phyloP scores from a whole-genome alignment of 2,888 invertebrate species.

The Diogma glabrata region DNA sequence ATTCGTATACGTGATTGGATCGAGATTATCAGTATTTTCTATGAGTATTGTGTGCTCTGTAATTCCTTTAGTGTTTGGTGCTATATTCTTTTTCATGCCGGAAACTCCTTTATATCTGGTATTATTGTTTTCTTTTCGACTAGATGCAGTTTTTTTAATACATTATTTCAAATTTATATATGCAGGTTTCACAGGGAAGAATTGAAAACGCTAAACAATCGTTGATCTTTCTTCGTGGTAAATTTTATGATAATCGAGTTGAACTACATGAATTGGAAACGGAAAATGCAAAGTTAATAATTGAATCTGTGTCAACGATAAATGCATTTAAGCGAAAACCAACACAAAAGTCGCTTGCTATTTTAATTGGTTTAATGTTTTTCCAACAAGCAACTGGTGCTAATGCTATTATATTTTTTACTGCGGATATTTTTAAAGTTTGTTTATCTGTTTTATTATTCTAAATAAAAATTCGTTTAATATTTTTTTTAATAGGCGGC shows the following conservation, averaged over 20 bases:
- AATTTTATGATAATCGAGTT: conserved; percentile 49
- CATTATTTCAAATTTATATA: too few species aligned
- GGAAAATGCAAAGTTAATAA: conserved; percentile 26
- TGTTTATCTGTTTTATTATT: conserved; percentile 19
- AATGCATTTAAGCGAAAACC: conserved; percentile 45
- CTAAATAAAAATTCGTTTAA: not conserved
- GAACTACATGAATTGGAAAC: conserved; percentile 51
- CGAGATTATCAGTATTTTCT: conserved; percentile 26
- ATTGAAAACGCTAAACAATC: conserved; percentile 55
- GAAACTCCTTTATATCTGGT: conserved; percentile 62
- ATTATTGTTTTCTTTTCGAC: too few species aligned
- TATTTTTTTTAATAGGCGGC: not conserved
- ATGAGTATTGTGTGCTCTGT: conserved; percentile 29
- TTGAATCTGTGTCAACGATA: conserved; percentile 42
- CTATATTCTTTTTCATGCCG: conserved; percentile 62
- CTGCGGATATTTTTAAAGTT: conserved; percentile 49
- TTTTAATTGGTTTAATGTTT: conserved; percentile 61
- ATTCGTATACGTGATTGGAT: conserved; percentile 50
- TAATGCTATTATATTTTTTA: conserved; percentile 64
- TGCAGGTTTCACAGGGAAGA: conserved; percentile 40
- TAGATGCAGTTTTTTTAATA: conserved; percentile 34
- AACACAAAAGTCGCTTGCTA: conserved; percentile 51
- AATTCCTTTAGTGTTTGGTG: conserved; percentile 46
- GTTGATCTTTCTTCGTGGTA: conserved; percentile 62
- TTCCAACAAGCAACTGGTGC: conserved; percentile 72